Conservation (phyloP, 37 sponge, comb jelly and placozoan species). For the Agelas oroides region DNA sequence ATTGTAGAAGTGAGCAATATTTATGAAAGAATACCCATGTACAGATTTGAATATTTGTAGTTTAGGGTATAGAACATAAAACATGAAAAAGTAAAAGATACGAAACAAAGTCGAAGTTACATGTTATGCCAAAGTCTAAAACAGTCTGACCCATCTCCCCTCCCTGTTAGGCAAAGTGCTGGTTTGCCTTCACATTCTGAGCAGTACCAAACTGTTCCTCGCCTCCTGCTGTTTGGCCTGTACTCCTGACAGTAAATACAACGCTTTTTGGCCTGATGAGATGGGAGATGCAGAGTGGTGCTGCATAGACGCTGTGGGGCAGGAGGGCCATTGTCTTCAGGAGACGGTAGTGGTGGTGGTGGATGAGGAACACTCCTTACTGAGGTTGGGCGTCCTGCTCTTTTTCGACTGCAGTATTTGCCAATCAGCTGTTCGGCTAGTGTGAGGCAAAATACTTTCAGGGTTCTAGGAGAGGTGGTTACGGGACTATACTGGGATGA, state of each 20-base stretch:
- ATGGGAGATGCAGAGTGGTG: neutral
- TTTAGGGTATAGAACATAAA: too few species aligned
- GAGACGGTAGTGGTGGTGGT: neutral
- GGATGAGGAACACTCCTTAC: neutral
- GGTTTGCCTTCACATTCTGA: slow-evolving; percentile 7
- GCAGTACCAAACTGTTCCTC: slow-evolving; percentile 4
- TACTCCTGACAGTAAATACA: neutral
- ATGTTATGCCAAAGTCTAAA: slow-evolving; percentile 7
- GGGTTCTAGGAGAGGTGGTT: neutral
- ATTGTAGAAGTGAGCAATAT: too few species aligned
- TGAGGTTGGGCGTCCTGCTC: neutral
- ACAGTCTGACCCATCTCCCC: slow-evolving; percentile 18
- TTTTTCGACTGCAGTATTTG: neutral
- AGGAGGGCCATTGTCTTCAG: neutral
- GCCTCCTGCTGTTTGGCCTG: neutral
- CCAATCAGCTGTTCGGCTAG: slow-evolving; percentile 17
- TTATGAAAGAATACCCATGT: too few species aligned
- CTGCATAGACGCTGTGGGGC: neutral
- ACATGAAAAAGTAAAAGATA: too few species aligned
- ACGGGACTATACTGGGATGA: neutral
- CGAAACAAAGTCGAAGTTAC: too few species aligned
- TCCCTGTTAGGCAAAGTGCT: slow-evolving; percentile 18
- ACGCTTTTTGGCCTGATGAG: neutral
- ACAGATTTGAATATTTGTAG: too few species aligned
- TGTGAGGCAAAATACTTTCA: slow-evolving; percentile 9